Conservation (phyloP, 2,113 vertebrate species). For the Anarhynchus alexandrinus region DNA sequence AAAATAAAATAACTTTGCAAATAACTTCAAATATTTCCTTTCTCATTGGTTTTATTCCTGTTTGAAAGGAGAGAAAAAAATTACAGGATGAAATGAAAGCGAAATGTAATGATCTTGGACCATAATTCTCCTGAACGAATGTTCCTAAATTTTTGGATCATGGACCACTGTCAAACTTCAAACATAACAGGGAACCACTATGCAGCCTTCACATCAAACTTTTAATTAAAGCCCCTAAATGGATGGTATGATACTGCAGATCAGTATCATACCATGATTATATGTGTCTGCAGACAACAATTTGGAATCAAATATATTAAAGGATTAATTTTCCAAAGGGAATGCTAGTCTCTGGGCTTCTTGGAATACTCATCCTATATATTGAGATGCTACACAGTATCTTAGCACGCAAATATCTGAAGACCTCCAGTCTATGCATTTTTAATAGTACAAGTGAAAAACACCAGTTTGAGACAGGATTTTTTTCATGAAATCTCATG, state of each 20-base stretch:
- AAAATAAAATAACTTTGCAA: constrained; percentile 56
- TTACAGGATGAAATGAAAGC: constrained; percentile 20
- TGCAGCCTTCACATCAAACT: background rate
- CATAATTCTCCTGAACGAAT: background rate
- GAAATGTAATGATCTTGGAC: constrained; percentile 1
- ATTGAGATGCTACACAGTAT: background rate
- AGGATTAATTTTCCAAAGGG: constrained; percentile 4
- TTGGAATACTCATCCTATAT: background rate
- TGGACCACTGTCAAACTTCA: constrained; percentile 18
- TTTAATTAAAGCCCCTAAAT: constrained; percentile 44
- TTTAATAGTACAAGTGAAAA: background rate
- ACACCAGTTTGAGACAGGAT: background rate
- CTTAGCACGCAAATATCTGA: background rate
- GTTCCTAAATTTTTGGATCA: background rate
- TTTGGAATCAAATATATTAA: constrained; percentile 23
- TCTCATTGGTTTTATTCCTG: constrained; percentile 29
- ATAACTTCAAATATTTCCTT: constrained; percentile 28
- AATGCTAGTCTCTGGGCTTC: background rate
- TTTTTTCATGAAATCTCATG: background rate
- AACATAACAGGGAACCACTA: background rate
- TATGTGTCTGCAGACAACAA: background rate
- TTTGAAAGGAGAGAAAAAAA: constrained; percentile 28
- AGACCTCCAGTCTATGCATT: background rate
- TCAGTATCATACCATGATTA: constrained; percentile 8
- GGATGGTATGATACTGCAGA: constrained; percentile 19